Evolutionary conservation across 92 coral and sea anemone genomes (phyloP), one percentile per base, ranked within the genome.

Genomic region (Actinernus sp.): DNA sequence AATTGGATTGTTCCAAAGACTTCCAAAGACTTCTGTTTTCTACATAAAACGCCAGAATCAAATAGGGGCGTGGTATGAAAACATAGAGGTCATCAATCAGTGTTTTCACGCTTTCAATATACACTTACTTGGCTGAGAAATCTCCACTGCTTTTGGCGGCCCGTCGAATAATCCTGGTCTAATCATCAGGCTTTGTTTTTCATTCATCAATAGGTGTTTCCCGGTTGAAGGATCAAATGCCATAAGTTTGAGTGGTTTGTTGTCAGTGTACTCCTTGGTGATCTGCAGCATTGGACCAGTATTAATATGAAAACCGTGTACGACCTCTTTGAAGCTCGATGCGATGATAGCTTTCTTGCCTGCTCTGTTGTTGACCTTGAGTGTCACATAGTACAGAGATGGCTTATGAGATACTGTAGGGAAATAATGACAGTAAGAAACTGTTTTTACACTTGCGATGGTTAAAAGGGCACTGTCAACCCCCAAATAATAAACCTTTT

Each of bases 261-360:
- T 34, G 55, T 78, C 82, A 22, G 66, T 60, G 69, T 86, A 88
- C 71, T 92, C 97, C 63, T 93, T 88, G 16, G 97, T 82, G 68
- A 95, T 91, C 63, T 95, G 91, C 95, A 95, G 76, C 39, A 83
- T 74, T 9, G 99, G 58, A 26, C 90, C 92, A 20, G 85, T 81
- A 36, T 86, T 89, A 39, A 95, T 62, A 25, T 87, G 99, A 78
- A 95, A 87, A 11, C 95, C 97, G 46, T 83, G 86, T 12, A 78
- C 74, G 47, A 87, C 83, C n/a, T 87, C 86, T 44, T 74, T 74
- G 53, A 66, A 68, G 45, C 84, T 84, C 1, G 98, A 95, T 0
- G 97, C 93, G 18, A 94, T 87, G 43, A 88, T 58, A 20, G 92
- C 78, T 32, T 87, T 92, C 61, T 79, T 84, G 41, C 98, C 98